Conservation (phyloP, 2,888 invertebrate genomes). For the Cryptosula pallasiana region DNA sequence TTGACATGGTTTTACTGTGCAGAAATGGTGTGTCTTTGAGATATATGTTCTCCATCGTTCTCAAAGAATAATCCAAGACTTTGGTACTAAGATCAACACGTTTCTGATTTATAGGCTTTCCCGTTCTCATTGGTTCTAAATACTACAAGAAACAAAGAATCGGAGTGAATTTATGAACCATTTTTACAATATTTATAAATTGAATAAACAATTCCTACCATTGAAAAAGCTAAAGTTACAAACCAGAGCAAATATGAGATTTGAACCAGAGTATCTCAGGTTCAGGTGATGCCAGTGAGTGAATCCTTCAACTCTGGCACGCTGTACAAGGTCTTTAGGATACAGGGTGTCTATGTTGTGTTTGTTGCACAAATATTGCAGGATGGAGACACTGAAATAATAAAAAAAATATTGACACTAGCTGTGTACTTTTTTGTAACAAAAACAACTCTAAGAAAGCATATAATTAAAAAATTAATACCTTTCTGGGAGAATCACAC, state of each 20-base stretch:
- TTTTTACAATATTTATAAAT: too few species aligned
- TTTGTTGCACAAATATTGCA: slow-evolving; percentile 64
- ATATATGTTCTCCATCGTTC: slow-evolving; percentile 37
- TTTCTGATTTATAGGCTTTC: slow-evolving; percentile 35
- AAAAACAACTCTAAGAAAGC: neutral
- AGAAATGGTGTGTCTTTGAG: slow-evolving; percentile 39
- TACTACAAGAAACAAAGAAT: slow-evolving; percentile 31
- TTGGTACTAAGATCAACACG: slow-evolving; percentile 33
- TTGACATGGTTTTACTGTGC: slow-evolving; percentile 38
- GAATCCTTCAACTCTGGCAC: slow-evolving; percentile 66
- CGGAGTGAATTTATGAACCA: too few species aligned
- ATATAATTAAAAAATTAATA: slow-evolving; percentile 18
- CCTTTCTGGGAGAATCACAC: slow-evolving; percentile 65
- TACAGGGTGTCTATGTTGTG: slow-evolving; percentile 59
- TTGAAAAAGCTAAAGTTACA: too few species aligned
- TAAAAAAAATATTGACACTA: neutral
- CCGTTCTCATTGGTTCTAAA: slow-evolving; percentile 37
- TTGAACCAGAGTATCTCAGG: slow-evolving; percentile 59
- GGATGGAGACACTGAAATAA: slow-evolving; percentile 57
- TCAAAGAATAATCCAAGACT: slow-evolving; percentile 27
- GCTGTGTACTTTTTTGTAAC: neutral
- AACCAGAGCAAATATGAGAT: slow-evolving; percentile 62
- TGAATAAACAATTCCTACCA: too few species aligned
- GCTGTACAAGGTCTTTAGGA: slow-evolving; percentile 61
- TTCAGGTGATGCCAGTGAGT: slow-evolving; percentile 73